Evolutionary conservation across 2,888 invertebrate genomes (phyloP).

Genomic region (Drosophila barbarae): DNA sequence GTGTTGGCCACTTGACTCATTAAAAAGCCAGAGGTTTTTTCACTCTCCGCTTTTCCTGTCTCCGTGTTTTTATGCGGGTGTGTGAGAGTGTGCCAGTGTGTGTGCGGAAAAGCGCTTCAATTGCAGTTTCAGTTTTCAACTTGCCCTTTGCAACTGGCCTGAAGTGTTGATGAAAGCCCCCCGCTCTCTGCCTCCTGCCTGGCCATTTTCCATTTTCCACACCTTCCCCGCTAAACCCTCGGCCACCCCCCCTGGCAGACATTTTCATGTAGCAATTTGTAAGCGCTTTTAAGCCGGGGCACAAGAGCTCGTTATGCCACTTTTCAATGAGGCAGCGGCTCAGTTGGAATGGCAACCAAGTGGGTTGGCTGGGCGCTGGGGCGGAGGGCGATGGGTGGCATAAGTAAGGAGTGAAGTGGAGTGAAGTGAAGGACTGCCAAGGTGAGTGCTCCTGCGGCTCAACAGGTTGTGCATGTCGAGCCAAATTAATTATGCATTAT

Average conservation of each 20-base stretch:
- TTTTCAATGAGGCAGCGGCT: slow-evolving; percentile 61
- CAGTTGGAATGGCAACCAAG: slow-evolving; percentile 30
- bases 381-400: not conserved
- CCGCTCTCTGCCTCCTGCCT: not conserved
- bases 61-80: slow-evolving; percentile 8
- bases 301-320: slow-evolving; percentile 74
- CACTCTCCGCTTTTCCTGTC: slow-evolving; percentile 17
- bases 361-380: not conserved
- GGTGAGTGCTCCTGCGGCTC: slow-evolving; percentile 39
- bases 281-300: slow-evolving; percentile 73
- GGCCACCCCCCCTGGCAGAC: slow-evolving; percentile 28
- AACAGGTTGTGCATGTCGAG: slow-evolving; percentile 75
- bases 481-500: slow-evolving; percentile 72
- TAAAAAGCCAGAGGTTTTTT: slow-evolving; percentile 50
- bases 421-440: slow-evolving; percentile 29
- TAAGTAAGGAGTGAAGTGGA: slow-evolving; percentile 6
- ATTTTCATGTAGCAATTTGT: slow-evolving; percentile 71
- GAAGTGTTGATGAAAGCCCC: slow-evolving; percentile 66
- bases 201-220: slow-evolving; percentile 20
- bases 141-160: slow-evolving; percentile 48
- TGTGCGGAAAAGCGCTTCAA: slow-evolving; percentile 68
- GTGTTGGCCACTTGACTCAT: slow-evolving; percentile 75
- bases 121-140: slow-evolving; percentile 72
- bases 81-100: not conserved
- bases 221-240: not conserved